Evolutionary conservation across 1,140 invertebrate species (phyloP).

Genomic region (Drosophila quadrilineata): DNA sequence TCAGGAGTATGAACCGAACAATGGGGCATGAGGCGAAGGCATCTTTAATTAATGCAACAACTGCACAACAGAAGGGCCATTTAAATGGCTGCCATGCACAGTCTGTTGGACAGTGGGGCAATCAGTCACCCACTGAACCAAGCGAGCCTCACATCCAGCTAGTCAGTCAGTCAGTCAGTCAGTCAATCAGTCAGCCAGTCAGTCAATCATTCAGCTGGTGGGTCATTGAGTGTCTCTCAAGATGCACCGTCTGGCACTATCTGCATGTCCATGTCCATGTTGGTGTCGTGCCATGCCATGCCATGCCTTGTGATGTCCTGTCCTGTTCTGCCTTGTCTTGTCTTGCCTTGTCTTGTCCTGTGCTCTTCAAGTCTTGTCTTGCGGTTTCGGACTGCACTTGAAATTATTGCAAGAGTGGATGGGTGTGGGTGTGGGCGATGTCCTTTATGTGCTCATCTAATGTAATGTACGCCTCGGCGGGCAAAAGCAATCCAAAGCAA

Average conservation of each 20-base stretch:
- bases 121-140: background rate
- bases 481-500: constrained; percentile 47
- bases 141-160: background rate
- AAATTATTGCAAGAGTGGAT: constrained; percentile 16
- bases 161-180: constrained; percentile 10
- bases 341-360: too few species aligned
- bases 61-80: constrained; percentile 27
- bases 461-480: constrained; percentile 58
- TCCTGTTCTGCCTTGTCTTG: too few species aligned
- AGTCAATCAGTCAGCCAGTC: background rate
- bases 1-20: constrained; percentile 23
- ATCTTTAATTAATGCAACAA: constrained; percentile 62
- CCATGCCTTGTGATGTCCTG: too few species aligned
- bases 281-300: too few species aligned
- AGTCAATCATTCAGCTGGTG: constrained; percentile 10
- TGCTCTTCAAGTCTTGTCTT: constrained; percentile 35
- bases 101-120: constrained; percentile 4
- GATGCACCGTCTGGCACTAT: constrained; percentile 3
- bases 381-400: constrained; percentile 52
- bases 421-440: background rate
- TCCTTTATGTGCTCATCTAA: constrained; percentile 43
- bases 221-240: constrained; percentile 10
- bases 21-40: too few species aligned
- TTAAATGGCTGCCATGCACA: constrained; percentile 44
- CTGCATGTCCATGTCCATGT: constrained; percentile 21